Base-by-base conservation (phyloP, 2,888 invertebrate species). In the Microctonus brassicae region DNA sequence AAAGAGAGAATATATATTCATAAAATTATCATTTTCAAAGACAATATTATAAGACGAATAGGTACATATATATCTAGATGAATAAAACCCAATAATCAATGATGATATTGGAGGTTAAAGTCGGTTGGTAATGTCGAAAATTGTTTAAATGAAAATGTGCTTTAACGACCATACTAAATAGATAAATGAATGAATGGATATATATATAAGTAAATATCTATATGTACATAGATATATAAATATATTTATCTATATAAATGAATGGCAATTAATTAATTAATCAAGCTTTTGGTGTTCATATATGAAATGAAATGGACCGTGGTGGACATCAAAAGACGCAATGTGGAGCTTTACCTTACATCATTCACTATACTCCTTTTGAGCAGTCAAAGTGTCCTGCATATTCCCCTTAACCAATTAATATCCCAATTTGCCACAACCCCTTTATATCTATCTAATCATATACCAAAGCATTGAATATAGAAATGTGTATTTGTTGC, bases 181-280 rank as follows among this genome's bases (percentile, higher is more conserved):
- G 17, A 6, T 7, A 47, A 4, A 36, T 36, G 10, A 9, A 36
- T 36, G 10, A n/a, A n/a, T n/a, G n/a, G n/a, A n/a, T n/a, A n/a
- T n/a, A n/a, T n/a, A n/a, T n/a, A n/a, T n/a, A n/a, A n/a, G n/a
- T n/a, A n/a, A n/a, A n/a, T n/a, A n/a, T n/a, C n/a, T n/a, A n/a
- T n/a, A n/a, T n/a, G n/a, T n/a, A n/a, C n/a, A n/a, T n/a, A n/a
- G n/a, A n/a, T n/a, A n/a, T n/a, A n/a, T n/a, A n/a, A 5, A 33
- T 33, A 33, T 33, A 33, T 33, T n/a, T n/a, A 39, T 39, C 39
- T 39, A 39, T 39, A 39, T 39, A 2, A 39, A 39, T n/a, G 2
- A 75, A 78, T 78, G 75, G 75, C 79, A 80, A 82, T 84, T 86
- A 86, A 86, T 86, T 85, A 85, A 85, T 85, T 86, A 86, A 85